phyloP scores from a whole-genome alignment of 2,888 invertebrate species.

The Pyrgus malvae region DNA sequence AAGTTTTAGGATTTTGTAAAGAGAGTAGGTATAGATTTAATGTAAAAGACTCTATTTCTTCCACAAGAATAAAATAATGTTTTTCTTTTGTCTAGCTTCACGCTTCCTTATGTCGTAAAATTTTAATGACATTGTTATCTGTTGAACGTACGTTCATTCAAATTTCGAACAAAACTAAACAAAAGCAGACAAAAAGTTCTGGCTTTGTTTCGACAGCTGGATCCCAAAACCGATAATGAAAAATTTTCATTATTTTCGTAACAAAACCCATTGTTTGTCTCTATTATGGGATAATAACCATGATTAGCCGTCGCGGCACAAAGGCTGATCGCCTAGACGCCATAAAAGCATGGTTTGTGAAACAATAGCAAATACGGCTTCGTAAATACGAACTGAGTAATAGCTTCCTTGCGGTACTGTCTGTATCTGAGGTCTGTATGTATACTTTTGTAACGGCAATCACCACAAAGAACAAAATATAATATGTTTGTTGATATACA shows the following conservation, averaged over 20 bases:
- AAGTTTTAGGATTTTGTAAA: no score
- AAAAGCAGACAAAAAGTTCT: constrained; percentile 9
- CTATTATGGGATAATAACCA: constrained; percentile 28
- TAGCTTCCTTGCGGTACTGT: constrained; percentile 1
- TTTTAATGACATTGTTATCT: not conserved
- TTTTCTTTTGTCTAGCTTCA: no score
- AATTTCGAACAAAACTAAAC: not conserved
- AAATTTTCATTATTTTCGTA: constrained; percentile 16
- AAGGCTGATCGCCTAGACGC: constrained; percentile 22
- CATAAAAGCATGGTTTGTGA: constrained; percentile 27
- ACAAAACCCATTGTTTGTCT: constrained; percentile 16
- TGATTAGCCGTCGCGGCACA: constrained; percentile 27
- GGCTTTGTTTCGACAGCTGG: constrained; percentile 17
- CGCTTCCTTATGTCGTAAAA: no score
- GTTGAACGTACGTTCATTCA: not conserved
- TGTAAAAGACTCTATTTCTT: no score
- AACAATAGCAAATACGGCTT: constrained; percentile 23
- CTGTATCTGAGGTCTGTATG: no score
- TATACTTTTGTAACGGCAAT: no score
- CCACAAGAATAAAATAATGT: no score
- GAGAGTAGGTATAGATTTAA: no score
- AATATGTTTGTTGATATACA: no score
- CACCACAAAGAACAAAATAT: not conserved
- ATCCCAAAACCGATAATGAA: constrained; percentile 20
- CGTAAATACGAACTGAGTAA: constrained; percentile 19